phyloP scores from a whole-genome alignment of 2,888 invertebrate genomes.

The Nomada ferruginata region DNA sequence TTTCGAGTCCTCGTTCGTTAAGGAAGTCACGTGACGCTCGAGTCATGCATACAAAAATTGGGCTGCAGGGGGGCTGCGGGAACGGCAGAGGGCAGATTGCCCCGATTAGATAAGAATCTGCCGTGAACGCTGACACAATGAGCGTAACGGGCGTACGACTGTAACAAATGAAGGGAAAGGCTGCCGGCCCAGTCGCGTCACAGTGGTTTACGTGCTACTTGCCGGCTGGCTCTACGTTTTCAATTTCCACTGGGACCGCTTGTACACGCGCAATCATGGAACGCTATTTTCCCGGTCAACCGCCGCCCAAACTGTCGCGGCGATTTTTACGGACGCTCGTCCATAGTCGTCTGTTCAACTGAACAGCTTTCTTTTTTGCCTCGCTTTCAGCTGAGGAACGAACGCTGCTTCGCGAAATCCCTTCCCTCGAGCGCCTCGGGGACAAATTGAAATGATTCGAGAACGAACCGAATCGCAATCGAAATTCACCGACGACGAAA shows the following conservation, averaged over 20 bases:
- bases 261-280: no score
- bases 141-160: conserved; percentile 49
- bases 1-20: conserved; percentile 20
- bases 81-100: conserved; percentile 40
- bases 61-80: conserved; percentile 15
- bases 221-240: conserved; percentile 19
- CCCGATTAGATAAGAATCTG: conserved; percentile 55
- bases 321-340: background rate
- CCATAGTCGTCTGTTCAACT: background rate
- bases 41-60: conserved; percentile 41
- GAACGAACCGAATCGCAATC: no score
- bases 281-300: no score
- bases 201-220: conserved; percentile 21
- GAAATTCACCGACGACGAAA: no score
- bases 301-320: no score
- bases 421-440: no score
- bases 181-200: conserved; percentile 7
- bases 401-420: no score
- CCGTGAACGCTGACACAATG: conserved; percentile 42
- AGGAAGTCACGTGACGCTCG: conserved; percentile 34
- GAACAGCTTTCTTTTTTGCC: no score
- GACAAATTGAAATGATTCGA: background rate
- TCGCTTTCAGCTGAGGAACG: no score
- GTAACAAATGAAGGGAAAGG: conserved; percentile 39
- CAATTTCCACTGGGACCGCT: background rate